Evolutionary conservation across 1,140 invertebrate genomes (phyloP), one percentile per base, ranked within the genome.

Genomic region (Bombus difficillimus): DNA sequence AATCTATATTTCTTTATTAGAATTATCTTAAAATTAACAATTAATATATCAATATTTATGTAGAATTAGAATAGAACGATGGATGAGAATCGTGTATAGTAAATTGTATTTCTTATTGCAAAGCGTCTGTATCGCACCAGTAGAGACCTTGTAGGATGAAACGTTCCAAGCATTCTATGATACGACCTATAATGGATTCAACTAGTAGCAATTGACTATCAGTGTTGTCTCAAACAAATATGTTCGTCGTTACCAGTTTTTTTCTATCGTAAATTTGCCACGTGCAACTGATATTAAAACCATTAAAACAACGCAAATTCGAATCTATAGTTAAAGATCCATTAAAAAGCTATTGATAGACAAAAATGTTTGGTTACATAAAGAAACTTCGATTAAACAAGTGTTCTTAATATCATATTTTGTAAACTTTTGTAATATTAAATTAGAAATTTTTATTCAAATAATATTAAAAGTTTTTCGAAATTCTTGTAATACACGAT

Each of bases 91-190:
- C n/a, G 57, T 59, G 66, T 22, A 73, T 62, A 66, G 25, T n/a
- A 32, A 72, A 43, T 73, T n/a, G 8, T 71, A 41, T 68, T 62
- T 47, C 37, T n/a, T 15, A 41, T 88, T 82, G 53, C 57, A 15
- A 86, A 39, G 82, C 28, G n/a, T 22, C 18, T 68, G 37, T 41
- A 22, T 62, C 28, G 12, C 32, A 15, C 39, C 10, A 25, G 39
- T 34, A 22, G 15, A 32, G 39, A 64, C 62, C 47, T 85, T 81
- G 72, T 18, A 80, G 47, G 32, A 22, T 32, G 22, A 43, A 53
- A 66, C 43, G n/a, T 53, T n/a, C 59, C 15, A 66, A 34, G 37
- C 25, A 53, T 39, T 85, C 25, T 85, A 75, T 74, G 28, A 73
- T 59, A 28, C 15, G 47, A 34, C 18, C 28, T 69, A 2, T 39